These are phyloP conservation scores for Smittia sp. DNA, from an alignment of 2,888 invertebrate genomes.

Conservation along the genomic window DNA sequence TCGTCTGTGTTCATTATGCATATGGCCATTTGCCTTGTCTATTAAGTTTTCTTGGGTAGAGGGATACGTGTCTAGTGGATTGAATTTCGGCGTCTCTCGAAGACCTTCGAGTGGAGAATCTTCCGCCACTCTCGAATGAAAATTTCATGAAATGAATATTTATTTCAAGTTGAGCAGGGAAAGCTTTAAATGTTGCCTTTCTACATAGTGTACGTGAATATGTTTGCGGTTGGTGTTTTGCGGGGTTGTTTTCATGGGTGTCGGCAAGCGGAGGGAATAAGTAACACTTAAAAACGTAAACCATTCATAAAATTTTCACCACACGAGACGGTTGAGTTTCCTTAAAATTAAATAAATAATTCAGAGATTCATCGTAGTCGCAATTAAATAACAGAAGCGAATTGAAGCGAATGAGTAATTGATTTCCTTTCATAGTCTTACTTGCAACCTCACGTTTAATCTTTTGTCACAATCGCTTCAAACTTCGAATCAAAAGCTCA, in stretches of 20 bases:
- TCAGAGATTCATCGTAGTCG: background rate
- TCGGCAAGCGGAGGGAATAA: background rate
- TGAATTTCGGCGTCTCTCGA: background rate
- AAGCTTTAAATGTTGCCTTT: background rate
- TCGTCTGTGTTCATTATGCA: conserved; percentile 29
- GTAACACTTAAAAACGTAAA: background rate
- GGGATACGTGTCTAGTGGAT: conserved; percentile 6
- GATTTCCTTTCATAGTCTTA: background rate
- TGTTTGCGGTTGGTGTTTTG: conserved; percentile 16
- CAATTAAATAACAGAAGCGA: background rate
- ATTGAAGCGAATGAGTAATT: background rate
- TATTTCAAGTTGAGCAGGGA: background rate
- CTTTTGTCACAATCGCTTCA: background rate
- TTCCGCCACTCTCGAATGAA: background rate
- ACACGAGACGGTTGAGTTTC: background rate
- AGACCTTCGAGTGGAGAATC: background rate
- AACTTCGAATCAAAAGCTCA: background rate
- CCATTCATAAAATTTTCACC: background rate
- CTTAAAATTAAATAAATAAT: conserved; percentile 17
- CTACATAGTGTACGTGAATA: conserved; percentile 5
- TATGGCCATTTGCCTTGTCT: conserved; percentile 28
- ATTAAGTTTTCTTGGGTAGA: background rate
- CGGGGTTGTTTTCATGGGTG: background rate
- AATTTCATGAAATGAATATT: conserved; percentile 22
- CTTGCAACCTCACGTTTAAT: background rate